These are phyloP conservation scores for Ciconia stormi DNA, from an alignment of 2,113 vertebrate species.

Conservation along the genomic window DNA sequence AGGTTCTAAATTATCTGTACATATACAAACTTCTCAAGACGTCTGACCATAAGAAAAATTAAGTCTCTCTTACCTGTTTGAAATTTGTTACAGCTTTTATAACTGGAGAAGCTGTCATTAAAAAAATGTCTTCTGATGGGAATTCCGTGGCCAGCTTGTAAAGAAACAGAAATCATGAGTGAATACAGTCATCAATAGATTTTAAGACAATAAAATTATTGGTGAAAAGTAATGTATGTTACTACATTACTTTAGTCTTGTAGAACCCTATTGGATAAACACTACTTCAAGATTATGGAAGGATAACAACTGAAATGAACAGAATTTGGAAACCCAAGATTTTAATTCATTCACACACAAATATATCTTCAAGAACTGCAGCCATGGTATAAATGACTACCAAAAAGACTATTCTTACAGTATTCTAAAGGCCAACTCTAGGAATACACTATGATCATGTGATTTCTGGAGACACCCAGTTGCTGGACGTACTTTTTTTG, in stretches of 20 bases:
- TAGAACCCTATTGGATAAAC: neutral
- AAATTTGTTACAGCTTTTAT: conserved; percentile 92
- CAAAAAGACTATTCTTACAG: neutral
- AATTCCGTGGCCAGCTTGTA: conserved; percentile 85
- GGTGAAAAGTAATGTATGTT: neutral
- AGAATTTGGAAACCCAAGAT: neutral
- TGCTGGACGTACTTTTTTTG: neutral
- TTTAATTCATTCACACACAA: neutral
- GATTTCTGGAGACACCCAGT: neutral
- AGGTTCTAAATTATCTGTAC: neutral
- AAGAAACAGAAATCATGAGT: conserved; percentile 1
- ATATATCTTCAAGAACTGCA: neutral
- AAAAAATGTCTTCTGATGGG: conserved; percentile 81
- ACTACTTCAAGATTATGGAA: neutral
- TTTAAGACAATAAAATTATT: neutral
- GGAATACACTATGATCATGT: neutral
- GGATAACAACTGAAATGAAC: neutral
- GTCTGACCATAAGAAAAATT: neutral
- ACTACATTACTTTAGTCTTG: neutral
- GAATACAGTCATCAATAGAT: neutral
- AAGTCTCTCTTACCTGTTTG: conserved; percentile 81
- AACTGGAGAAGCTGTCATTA: conserved; percentile 85
- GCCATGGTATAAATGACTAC: neutral
- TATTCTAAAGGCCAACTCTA: neutral
- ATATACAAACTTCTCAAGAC: neutral